Evolutionary conservation across 2,113 vertebrate genomes (phyloP).

Genomic region (Platanista minor): DNA sequence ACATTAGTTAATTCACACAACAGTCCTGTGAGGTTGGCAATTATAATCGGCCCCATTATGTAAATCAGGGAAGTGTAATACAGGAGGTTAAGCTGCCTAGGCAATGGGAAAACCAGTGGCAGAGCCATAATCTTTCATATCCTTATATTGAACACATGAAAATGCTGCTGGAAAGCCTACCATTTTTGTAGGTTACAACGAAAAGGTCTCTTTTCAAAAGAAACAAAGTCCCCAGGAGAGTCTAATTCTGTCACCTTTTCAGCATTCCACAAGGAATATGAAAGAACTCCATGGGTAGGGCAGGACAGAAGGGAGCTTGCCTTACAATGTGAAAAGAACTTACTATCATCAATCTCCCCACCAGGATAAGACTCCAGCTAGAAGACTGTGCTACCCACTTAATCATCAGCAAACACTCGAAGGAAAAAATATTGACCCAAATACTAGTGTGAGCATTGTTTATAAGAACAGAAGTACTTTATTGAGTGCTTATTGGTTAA

Average conservation of each 20-base stretch:
- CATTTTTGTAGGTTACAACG: background rate
- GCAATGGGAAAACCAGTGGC: slow-evolving; percentile 36
- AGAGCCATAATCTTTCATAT: background rate
- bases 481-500: background rate
- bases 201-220: background rate
- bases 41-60: slow-evolving; percentile 78
- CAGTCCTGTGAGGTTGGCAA: slow-evolving; percentile 76
- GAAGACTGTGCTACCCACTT: background rate
- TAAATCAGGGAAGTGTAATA: slow-evolving; percentile 66
- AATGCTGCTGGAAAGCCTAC: background rate
- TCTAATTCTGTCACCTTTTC: background rate
- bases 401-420: background rate
- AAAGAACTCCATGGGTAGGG: background rate
- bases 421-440: background rate
- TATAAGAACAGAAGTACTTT: background rate
- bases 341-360: background rate
- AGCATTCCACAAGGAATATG: background rate
- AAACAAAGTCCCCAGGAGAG: background rate
- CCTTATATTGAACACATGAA: background rate
- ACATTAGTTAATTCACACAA: slow-evolving; percentile 77
- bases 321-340: background rate
- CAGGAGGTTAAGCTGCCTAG: slow-evolving; percentile 57
- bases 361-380: background rate
- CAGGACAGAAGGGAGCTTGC: background rate
- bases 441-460: background rate